A percentile compares a stretch with the other conserved stretches of the same genome.
Evolutionary conservation across 2,797 vertebrate genomes (phyloP).

Genomic region (Neosilurus hyrtlii): DNA sequence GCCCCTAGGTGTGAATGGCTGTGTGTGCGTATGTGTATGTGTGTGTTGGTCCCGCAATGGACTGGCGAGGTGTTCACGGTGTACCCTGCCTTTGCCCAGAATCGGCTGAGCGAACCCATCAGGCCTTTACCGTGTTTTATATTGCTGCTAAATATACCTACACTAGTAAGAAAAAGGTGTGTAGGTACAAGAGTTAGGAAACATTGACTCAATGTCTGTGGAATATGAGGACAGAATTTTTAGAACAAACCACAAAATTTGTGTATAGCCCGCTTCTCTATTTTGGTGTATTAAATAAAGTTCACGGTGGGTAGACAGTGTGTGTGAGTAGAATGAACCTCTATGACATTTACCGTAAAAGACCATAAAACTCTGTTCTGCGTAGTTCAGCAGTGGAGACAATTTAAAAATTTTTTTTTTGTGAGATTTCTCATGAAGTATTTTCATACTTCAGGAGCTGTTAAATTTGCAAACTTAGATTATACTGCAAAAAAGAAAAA

Average conservation of each 20-base stretch:
- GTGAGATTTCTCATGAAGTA: neutral
- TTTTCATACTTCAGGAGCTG: neutral
- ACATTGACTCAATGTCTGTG: neutral
- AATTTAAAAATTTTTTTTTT: neutral
- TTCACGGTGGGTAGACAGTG: neutral
- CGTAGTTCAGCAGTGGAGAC: neutral
- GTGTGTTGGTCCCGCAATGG: too few relatives aligned
- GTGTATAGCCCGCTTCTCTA: neutral
- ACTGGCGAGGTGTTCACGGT: too few relatives aligned
- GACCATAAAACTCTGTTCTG: neutral
- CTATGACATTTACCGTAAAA: constrained; percentile 4
- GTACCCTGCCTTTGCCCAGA: too few relatives aligned
- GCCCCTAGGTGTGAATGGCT: too few relatives aligned
- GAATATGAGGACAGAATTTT: neutral
- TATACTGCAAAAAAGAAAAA: neutral
- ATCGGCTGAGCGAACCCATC: too few relatives aligned
- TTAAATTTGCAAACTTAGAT: neutral
- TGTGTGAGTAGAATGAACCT: neutral
- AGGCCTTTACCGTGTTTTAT: too few relatives aligned
- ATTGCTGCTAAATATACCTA: too few relatives aligned
- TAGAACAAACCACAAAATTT: neutral
- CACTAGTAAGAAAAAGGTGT: too few relatives aligned
- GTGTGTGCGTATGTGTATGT: too few relatives aligned
- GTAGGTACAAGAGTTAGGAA: neutral
- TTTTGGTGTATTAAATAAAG: constrained; percentile 2